Conservation (phyloP, 2,797 vertebrate species). For the Carduelis carduelis region DNA sequence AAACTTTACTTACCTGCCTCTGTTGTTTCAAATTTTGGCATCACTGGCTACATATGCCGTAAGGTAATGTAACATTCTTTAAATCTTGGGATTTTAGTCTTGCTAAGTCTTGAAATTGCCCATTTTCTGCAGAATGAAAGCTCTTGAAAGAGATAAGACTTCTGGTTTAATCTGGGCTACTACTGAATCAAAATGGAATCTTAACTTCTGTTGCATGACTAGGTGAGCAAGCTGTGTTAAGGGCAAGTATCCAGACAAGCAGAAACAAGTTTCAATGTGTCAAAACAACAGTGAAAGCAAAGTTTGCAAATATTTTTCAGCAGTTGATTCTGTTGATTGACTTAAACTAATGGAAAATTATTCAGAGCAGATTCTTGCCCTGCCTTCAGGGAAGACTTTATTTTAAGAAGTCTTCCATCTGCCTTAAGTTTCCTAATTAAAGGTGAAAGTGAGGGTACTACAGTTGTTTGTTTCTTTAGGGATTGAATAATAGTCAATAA, state of each 20-base stretch:
- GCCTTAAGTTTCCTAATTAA: neutral
- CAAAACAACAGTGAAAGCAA: neutral
- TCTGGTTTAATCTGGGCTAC: neutral
- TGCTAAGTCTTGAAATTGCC: neutral
- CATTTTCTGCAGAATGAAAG: neutral
- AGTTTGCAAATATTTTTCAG: neutral
- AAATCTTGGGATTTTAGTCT: neutral
- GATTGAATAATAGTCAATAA: neutral
- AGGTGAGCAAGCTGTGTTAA: neutral
- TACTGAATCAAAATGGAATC: neutral
- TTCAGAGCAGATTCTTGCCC: neutral
- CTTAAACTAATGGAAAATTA: neutral
- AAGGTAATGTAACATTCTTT: neutral
- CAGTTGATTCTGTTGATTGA: neutral
- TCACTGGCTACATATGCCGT: neutral
- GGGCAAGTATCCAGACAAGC: neutral
- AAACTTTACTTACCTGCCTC: neutral
- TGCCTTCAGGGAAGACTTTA: neutral
- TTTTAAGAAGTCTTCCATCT: neutral
- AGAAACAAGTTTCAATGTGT: neutral
- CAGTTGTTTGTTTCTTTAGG: neutral
- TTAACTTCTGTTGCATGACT: neutral
- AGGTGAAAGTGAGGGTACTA: neutral
- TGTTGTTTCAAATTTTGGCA: neutral
- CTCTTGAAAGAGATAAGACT: neutral